Base-by-base conservation (phyloP, 1,140 invertebrate genomes). In the Maconellicoccus hirsutus region DNA sequence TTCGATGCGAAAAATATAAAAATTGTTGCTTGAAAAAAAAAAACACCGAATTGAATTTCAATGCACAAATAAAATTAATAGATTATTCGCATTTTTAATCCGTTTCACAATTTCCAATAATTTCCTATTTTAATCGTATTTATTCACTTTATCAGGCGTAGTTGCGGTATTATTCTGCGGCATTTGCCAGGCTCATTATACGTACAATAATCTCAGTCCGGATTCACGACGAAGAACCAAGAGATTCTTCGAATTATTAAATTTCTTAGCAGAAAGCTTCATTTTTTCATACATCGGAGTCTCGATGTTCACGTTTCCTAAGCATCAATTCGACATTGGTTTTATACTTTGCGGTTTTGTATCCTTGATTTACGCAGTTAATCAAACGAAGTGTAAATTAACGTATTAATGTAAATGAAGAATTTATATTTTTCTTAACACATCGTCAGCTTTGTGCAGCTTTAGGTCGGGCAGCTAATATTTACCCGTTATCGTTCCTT, bases 261-360 rank as follows among this genome's bases (percentile, higher is more conserved):
- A 97, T 80, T 99, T 99, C 81, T 82, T 98, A 71, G 92, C 94
- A 0, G 96, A 99, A 80, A 98, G 98, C 82, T 99, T 99, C 81
- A 98, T 98, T 75, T 99, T 99, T 81, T 92, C 92, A 25, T 98
- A 98, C 81, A 98, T 99, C 78, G 97, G 97, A 19, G 96, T 99
- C 0, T 96, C 94, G 4, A 95, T 98, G 88, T 98, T 98, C 78
- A 98, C 96, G 0, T 97, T 97, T 79, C 92, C 93, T 14, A 94
- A 94, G 75, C 94, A 97, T 79, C 88, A 90, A 77, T 98, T 97
- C 81, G 90, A 96, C 80, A 84, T 87, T 27, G 86, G 89, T 70
- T 98, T 99, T 78, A 97, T 98, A 71, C 84, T 93, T 72, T 86
- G 89, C 74, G 90, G 94, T 80, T 94, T 98, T 82, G 92, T 97